Base-by-base conservation (phyloP, 1,140 invertebrate species). In the Drosophila repleta region DNA sequence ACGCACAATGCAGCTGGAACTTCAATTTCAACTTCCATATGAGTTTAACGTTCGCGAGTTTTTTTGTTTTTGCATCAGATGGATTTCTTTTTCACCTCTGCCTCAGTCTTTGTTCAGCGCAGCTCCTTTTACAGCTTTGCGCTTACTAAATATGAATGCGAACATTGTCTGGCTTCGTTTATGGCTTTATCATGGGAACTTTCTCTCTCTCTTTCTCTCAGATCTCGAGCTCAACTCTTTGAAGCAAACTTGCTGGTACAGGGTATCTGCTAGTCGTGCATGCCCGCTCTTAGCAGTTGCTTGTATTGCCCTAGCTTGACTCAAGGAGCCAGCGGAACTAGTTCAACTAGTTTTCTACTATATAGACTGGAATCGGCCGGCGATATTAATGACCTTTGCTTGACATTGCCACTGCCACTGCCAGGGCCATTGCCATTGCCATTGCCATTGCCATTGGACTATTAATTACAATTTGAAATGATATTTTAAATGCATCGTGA, bases 401-500 rank as follows among this genome's bases (percentile, higher is more conserved):
- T 83, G 79, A 84, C 79, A 84, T 83, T 83, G 80, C 32, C 32
- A 29, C 6, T 29, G 26, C 1, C 26, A 35, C 7, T 35, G 32
- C 10, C 11, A 75, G 21, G 35, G 61, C 21, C 37, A 6, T n/a
- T 67, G 61, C 21, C 37, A 6, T n/a, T 66, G 71, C 56, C 61
- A 66, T 67, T 76, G 37, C 37, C 37, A 39, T 43, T 35, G 77
- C 43, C 41, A 57, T 48, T 35, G 63, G 48, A 79, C 79, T 83
- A 83, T 82, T 82, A 83, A 79, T 84, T 72, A 83, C 75, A 55
- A 21, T 60, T 51, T 55, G 71, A 83, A 83, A 83, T 57, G 79
- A 83, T 83, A 74, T 76, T 83, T 83, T 67, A 83, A 75, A 75
- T 83, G 79, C 72, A 41, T 18, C 35, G 45, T 83, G 79, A 83